Percentiles rank a stretch among this genome's conserved stretches.
phyloP scores from a whole-genome alignment of 2,888 invertebrate genomes.

The Ophraella communa region DNA sequence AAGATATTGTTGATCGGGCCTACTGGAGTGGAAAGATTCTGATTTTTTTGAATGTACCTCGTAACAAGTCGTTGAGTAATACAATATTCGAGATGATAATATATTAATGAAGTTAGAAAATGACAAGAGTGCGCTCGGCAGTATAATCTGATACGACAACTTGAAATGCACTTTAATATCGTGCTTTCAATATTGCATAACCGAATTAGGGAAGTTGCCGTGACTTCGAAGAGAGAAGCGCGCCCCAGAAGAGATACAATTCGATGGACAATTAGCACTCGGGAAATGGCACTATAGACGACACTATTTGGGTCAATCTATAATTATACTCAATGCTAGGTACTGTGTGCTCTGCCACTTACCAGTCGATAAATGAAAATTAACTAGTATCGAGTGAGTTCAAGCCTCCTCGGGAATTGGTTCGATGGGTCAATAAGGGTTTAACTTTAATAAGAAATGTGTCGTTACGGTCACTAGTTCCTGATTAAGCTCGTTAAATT shows the following conservation, averaged over 20 bases:
- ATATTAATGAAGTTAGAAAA: constrained; percentile 35
- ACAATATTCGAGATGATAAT: background rate
- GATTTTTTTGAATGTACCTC: background rate
- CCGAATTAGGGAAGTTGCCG: constrained; percentile 40
- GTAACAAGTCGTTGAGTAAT: background rate
- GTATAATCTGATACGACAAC: constrained; percentile 31
- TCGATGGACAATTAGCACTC: constrained; percentile 44
- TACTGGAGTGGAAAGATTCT: background rate
- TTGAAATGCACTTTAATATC: constrained; percentile 35
- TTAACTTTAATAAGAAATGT: constrained; percentile 14
- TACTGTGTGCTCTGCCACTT: constrained; percentile 41
- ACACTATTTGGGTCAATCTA: constrained; percentile 42
- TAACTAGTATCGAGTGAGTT: constrained; percentile 27
- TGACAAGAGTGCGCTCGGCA: constrained; percentile 28
- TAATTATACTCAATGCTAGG: constrained; percentile 42
- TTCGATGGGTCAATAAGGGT: constrained; percentile 7
- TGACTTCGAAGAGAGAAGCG: constrained; percentile 35
- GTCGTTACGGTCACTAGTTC: constrained; percentile 5
- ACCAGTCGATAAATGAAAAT: constrained; percentile 42
- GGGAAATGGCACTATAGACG: constrained; percentile 39
- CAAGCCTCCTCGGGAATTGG: constrained; percentile 5
- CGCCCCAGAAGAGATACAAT: constrained; percentile 35
- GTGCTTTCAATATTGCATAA: constrained; percentile 41
- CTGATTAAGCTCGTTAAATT: constrained; percentile 8
- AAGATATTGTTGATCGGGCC: too few species aligned